A percentile compares a stretch with the other conserved stretches of the same genome.
phyloP scores from a whole-genome alignment of 2,888 invertebrate species.

The Flexamia atlantica region DNA sequence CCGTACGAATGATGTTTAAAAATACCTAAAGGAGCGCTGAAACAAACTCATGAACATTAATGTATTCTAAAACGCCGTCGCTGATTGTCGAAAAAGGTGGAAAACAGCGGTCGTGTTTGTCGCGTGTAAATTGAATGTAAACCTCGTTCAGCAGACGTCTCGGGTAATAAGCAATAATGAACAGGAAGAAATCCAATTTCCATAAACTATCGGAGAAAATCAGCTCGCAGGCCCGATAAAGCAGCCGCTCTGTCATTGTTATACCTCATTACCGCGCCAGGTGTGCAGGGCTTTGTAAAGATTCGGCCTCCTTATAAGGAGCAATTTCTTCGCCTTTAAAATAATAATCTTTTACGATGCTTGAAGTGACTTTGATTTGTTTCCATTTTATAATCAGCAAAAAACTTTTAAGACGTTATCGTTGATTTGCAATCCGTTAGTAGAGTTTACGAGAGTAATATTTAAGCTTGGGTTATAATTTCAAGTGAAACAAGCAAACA shows the following conservation, averaged over 20 bases:
- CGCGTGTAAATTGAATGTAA: not conserved
- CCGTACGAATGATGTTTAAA: too few species aligned
- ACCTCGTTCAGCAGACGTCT: not conserved
- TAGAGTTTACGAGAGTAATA: too few species aligned
- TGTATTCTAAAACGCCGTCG: too few species aligned
- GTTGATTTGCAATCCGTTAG: too few species aligned
- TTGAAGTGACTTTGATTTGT: too few species aligned
- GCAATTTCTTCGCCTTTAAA: not conserved
- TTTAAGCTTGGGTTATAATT: too few species aligned
- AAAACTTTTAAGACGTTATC: too few species aligned
- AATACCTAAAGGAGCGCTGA: too few species aligned
- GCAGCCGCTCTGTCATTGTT: slow-evolving; percentile 2
- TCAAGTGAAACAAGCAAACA: too few species aligned
- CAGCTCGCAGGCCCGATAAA: slow-evolving; percentile 1
- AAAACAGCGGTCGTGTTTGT: not conserved
- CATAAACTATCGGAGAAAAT: slow-evolving; percentile 18
- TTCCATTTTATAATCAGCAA: too few species aligned
- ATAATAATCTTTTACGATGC: not conserved
- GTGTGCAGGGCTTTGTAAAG: not conserved
- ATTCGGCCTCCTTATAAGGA: not conserved
- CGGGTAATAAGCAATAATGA: slow-evolving; percentile 4
- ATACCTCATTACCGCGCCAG: slow-evolving; percentile 4
- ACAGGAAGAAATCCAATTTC: slow-evolving; percentile 20
- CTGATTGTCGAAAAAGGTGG: too few species aligned
- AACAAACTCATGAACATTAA: too few species aligned